Evolutionary conservation across 2,888 invertebrate species (phyloP).

Genomic region (Antheraea yamamai): DNA sequence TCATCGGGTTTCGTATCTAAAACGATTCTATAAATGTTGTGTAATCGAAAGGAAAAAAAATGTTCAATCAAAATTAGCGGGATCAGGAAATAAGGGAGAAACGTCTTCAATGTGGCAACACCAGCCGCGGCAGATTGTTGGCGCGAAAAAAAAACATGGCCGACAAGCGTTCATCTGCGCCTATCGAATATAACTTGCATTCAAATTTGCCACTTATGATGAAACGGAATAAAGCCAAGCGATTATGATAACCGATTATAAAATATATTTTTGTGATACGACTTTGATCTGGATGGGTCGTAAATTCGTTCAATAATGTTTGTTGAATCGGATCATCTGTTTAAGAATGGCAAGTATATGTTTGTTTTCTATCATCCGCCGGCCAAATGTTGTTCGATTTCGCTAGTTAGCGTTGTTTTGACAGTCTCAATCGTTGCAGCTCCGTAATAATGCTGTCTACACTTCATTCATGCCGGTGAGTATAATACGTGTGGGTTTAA

Average conservation of each 20-base stretch:
- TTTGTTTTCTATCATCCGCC: slow-evolving; percentile 79
- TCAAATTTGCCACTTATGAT: slow-evolving; percentile 55
- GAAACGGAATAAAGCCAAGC: slow-evolving; percentile 42
- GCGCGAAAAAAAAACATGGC: slow-evolving; percentile 60
- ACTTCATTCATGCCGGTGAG: slow-evolving; percentile 49
- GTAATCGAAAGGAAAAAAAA: slow-evolving; percentile 52
- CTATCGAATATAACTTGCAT: slow-evolving; percentile 46
- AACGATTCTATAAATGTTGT: slow-evolving; percentile 40
- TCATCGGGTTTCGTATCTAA: slow-evolving; percentile 44
- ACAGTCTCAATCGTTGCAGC: slow-evolving; percentile 70
- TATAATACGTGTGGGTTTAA: slow-evolving; percentile 43
- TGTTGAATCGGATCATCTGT: slow-evolving; percentile 71
- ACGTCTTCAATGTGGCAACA: slow-evolving; percentile 60
- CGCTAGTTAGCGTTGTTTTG: slow-evolving; percentile 77
- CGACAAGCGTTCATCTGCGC: slow-evolving; percentile 49
- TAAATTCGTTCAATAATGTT: slow-evolving; percentile 73
- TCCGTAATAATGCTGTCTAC: slow-evolving; percentile 72
- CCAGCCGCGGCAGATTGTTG: slow-evolving; percentile 53
- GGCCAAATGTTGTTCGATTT: slow-evolving; percentile 73
- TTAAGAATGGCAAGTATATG: slow-evolving; percentile 72
- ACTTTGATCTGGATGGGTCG: slow-evolving; percentile 72
- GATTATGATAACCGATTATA: slow-evolving; percentile 42
- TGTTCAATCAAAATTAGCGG: slow-evolving; percentile 61
- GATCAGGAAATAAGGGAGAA: slow-evolving; percentile 49
- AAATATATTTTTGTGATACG: slow-evolving; percentile 57